Evolutionary conservation across 2,888 invertebrate species (phyloP).

Genomic region (Drosophila austrosaltans): DNA sequence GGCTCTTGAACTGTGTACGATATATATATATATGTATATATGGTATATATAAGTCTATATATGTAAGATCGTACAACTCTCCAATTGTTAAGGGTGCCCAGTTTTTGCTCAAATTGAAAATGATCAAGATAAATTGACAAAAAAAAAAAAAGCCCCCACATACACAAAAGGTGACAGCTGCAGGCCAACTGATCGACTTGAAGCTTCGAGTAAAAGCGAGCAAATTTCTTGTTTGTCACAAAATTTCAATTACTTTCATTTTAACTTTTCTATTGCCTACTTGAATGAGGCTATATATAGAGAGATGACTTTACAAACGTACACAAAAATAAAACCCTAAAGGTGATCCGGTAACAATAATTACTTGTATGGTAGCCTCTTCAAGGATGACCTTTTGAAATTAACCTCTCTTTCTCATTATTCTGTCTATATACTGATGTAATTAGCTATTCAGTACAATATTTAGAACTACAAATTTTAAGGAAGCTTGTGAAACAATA

Average conservation of each 20-base stretch:
- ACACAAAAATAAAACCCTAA: not conserved
- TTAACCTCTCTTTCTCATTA: not conserved
- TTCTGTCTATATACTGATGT: too few species aligned
- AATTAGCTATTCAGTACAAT: too few species aligned
- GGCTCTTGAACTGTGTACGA: conserved; percentile 67
- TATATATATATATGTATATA: conserved; percentile 18
- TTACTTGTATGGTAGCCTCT: too few species aligned
- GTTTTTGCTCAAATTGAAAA: conserved; percentile 60
- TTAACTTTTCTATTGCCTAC: conserved; percentile 18
- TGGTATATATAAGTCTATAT: conserved; percentile 21
- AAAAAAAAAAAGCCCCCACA: conserved; percentile 39
- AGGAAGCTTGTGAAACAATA: not conserved
- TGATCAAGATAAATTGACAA: conserved; percentile 71
- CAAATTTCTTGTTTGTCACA: conserved; percentile 22
- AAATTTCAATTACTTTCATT: conserved; percentile 31
- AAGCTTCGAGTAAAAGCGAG: conserved; percentile 64
- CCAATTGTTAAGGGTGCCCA: conserved; percentile 44
- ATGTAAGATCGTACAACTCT: not conserved
- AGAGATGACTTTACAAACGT: conserved; percentile 7
- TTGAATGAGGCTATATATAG: conserved; percentile 23
- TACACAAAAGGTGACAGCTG: conserved; percentile 36
- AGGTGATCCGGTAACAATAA: not conserved
- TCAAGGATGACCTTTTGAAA: not conserved
- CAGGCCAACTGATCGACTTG: conserved; percentile 8
- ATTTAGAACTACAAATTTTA: too few species aligned